Conservation (phyloP, 2,113 vertebrate genomes). For the Neotoma lepida region DNA sequence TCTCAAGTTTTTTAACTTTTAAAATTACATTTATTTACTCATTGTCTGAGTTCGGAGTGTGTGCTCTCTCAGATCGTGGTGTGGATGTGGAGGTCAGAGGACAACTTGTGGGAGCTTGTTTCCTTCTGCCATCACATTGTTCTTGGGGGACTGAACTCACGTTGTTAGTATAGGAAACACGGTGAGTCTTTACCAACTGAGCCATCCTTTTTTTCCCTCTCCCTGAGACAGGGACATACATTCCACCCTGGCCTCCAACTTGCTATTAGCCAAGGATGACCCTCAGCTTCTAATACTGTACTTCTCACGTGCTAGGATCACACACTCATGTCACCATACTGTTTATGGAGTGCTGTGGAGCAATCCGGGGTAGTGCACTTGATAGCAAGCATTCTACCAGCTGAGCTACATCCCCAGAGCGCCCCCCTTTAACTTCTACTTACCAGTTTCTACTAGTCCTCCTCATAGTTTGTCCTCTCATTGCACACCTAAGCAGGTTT, state of each 20-base stretch:
- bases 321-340: too few species aligned
- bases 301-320: not conserved
- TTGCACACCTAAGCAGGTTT: not conserved
- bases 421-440: not conserved
- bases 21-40: not conserved
- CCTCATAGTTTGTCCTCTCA: not conserved
- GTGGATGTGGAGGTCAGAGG: not conserved
- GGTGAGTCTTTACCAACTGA: not conserved
- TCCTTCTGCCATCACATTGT: not conserved
- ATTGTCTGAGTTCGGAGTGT: not conserved
- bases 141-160: not conserved
- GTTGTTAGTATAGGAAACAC: not conserved
- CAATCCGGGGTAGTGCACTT: not conserved
- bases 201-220: not conserved
- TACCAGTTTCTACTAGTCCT: not conserved
- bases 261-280: too few species aligned
- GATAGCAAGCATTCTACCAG: not conserved
- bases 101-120: too few species aligned
- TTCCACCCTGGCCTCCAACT: not conserved
- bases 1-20: not conserved
- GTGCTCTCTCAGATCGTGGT: not conserved
- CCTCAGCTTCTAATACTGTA: not conserved
- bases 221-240: not conserved
- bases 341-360: not conserved
- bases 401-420: not conserved